phyloP scores from a whole-genome alignment of 2,888 invertebrate species.

The Melieria omissa region DNA sequence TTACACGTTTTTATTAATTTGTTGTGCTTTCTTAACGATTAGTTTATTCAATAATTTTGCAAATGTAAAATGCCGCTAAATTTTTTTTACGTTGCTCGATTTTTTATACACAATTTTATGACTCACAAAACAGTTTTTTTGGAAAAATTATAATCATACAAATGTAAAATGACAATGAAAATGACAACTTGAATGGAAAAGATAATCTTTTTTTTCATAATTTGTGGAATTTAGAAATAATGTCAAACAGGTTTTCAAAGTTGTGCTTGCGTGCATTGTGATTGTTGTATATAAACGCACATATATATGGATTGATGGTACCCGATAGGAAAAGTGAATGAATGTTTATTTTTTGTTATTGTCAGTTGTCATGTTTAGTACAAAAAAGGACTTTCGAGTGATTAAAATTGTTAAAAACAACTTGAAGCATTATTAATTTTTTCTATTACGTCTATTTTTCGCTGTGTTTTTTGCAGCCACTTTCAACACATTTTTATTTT shows the following conservation, averaged over 20 bases:
- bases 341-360: neutral
- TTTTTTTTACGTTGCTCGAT: too few relatives aligned
- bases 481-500: neutral
- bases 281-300: too few relatives aligned
- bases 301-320: neutral
- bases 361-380: neutral
- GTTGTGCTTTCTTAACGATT: neutral
- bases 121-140: too few relatives aligned
- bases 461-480: neutral
- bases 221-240: too few relatives aligned
- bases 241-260: too few relatives aligned
- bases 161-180: too few relatives aligned
- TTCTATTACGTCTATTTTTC: neutral
- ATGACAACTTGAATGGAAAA: too few relatives aligned
- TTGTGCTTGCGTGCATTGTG: too few relatives aligned
- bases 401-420: neutral
- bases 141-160: too few relatives aligned
- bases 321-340: neutral
- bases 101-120: too few relatives aligned
- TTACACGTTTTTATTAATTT: neutral
- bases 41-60: neutral
- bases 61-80: too few relatives aligned
- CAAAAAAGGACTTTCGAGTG: neutral
- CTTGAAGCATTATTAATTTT: neutral
- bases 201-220: too few relatives aligned